Base-by-base conservation (phyloP, 1,140 invertebrate genomes). In the Palaemon carinicauda region DNA sequence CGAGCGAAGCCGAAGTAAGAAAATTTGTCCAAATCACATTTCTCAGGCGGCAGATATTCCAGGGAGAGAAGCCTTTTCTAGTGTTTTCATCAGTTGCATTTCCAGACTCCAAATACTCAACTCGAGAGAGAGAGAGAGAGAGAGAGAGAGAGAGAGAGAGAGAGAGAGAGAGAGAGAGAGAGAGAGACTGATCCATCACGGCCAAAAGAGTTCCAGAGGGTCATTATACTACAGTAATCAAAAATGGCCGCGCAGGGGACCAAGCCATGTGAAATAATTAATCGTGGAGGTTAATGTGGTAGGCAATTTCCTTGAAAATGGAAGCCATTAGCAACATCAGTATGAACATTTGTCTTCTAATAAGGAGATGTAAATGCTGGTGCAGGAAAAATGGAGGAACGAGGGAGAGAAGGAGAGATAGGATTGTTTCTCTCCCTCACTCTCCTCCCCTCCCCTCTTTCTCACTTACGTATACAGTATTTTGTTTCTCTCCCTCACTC, bases 261-360 rank as follows among this genome's bases (percentile, higher is more conserved):
- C 53, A 65, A 80, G 31, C 78, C 78, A 80, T 60, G 78, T 80
- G 78, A 80, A 80, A 80, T 80, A 80, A 80, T 80, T 80, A 80
- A 80, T 80, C 50, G 78, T 65, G 27, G 17, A 65, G 56, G 78
- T 80, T 80, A 80, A 80, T 80, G 78, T 80, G 78, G 54, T 53
- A 80, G 27, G 78, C 78, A 80, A 80, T 80, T 80, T 80, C 52
- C 24, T 41, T 41, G 78, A 80, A 56, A 80, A 80, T 19, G 29
- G 78, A 21, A 21, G 31, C 78, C 78, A 80, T 80, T 80, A 80
- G 53, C 54, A 80, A 60, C 54, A 21, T n/a, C 78, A 56, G 78
- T 33, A 65, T 56, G 53, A 56, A 41, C 54, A 80, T 80, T 80
- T 80, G 78, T 80, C 78, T 80, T 80, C n/a, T 54, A 65, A 80